Base-by-base conservation (phyloP, 2,888 invertebrate species). In the Torymus aiolomorphi region DNA sequence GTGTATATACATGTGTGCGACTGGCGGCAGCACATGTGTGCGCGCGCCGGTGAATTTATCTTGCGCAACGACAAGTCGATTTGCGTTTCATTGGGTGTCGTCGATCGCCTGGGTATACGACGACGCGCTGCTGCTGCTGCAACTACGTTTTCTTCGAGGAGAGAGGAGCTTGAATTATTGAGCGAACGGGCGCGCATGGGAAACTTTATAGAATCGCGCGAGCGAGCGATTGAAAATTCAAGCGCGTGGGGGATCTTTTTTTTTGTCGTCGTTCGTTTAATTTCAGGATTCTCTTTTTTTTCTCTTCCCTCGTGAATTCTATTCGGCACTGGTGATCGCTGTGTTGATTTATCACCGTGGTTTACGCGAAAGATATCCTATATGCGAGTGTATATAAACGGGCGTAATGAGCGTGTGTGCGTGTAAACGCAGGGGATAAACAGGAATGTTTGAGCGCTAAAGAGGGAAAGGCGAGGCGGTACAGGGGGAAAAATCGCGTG, bases 81-180 rank as follows among this genome's bases (percentile, higher is more conserved):
- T 76, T 61, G 80, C 76, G 62, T 62, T 67, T 57, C 76, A 72
- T 69, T 72, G 80, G 72, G 76, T 76, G 80, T 76, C 76, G 80
- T 76, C 72, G 80, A 62, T 76, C 65, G 57, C 74, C 8, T 24
- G 24, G 51, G 57, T 42, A 42, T 42, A 56, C 42, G 70, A 56
- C 56, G 42, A 70, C 62, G 61, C 16, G 52, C 16, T 24, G 56
- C 31, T 49, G 57, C 42, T 1, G 24, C 57, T 18, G 16, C 52
- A 1, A n/a, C n/a, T 20, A 8, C 49, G 20, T 54, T 72, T 57
- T 74, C 70, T 63, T 76, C 63, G 8, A 31, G 18, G 24, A 63
- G 42, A 24, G n/a, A 63, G 42, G 31, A 42, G 51, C 24, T 76
- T 75, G 59, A 71, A 77, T 76, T 75, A 75, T 74, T 49, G 61